Evolutionary conservation across 2,888 invertebrate genomes (phyloP).

Genomic region (Cantharis lateralis): DNA sequence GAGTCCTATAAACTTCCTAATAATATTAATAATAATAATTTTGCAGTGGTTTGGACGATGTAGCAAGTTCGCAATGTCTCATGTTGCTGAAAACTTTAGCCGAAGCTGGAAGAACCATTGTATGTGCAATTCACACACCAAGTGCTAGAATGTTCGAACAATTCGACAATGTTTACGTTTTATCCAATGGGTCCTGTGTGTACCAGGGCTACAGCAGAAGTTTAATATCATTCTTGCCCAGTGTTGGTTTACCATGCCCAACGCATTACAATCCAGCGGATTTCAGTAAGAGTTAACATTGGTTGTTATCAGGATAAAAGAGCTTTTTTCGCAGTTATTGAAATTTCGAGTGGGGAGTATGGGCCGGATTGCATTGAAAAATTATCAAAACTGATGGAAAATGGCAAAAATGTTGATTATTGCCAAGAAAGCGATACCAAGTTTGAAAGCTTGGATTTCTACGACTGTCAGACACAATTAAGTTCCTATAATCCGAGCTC

Average conservation of each 20-base stretch:
- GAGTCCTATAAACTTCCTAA: neutral
- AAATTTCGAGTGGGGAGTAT: constrained; percentile 81
- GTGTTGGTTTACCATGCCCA: constrained; percentile 83
- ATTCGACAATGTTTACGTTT: constrained; percentile 89
- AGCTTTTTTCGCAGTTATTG: constrained; percentile 62
- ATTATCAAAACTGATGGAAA: constrained; percentile 71
- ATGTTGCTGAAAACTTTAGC: constrained; percentile 83
- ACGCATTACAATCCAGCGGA: constrained; percentile 95
- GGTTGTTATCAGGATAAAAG: constrained; percentile 5
- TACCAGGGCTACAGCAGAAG: constrained; percentile 82
- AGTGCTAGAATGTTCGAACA: constrained; percentile 89
- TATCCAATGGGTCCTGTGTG: constrained; percentile 87
- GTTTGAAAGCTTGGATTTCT: constrained; percentile 18
- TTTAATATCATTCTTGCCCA: constrained; percentile 80
- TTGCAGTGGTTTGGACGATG: constrained; percentile 86
- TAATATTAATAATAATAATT: constrained; percentile 7
- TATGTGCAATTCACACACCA: constrained; percentile 96
- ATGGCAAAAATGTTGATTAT: constrained; percentile 44
- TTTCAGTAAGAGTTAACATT: constrained; percentile 68
- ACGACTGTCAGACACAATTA: neutral
- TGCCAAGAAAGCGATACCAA: constrained; percentile 8
- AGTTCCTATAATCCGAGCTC: constrained; percentile 59
- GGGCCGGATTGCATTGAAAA: constrained; percentile 68
- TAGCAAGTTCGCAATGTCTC: constrained; percentile 88
- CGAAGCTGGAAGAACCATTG: constrained; percentile 83